Base-by-base conservation (phyloP, 2,113 vertebrate species). In the Pampusana beccarii region DNA sequence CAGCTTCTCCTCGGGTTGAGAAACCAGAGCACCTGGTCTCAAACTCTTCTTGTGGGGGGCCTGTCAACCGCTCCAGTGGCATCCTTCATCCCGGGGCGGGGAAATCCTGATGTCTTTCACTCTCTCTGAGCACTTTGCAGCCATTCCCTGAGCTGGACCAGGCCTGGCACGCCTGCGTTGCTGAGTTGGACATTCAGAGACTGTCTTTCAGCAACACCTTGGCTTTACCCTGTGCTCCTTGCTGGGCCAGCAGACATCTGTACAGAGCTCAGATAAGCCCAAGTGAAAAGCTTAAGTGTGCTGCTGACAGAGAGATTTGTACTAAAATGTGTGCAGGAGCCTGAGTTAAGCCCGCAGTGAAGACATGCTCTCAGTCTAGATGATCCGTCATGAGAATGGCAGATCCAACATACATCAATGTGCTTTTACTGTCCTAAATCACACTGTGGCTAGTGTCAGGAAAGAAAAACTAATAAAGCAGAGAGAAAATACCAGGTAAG, bases 21-120 rank as follows among this genome's bases (percentile, higher is more conserved):
- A 79, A 90, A 75, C 5, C 23, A 90, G 65, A 42, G 8, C 29
- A 29, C 17, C 6, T 16, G 16, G 15, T 72, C 23, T 48, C 44
- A 80, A 73, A 69, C 2, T 13, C 24, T 16, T 2, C 8, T 48
- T 23, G 4, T 61, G 13, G 5, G 6, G 6, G 25, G 20, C 5
- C 42, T 64, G 53, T 6, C 10, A 2, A 65, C 12, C 3, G 20
- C 0, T 0, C 13, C 5, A 3, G 26, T 13, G 23, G 21, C 60
- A 80, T 42, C 31, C 24, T 80, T 77, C 17, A 57, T 34, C 71
- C 26, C 10, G 2, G 8, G 6, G 15, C n/a, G 26, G 5, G 65
- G 54, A 69, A 90, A 44, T 42, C 13, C 42, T 3, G 2, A 29
- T 0, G 0, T 38, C 16, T 42, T 64, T 42, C 19, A n/a, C 65